Percentiles rank a stretch among this genome's conserved stretches.
Evolutionary conservation across 2,888 invertebrate genomes (phyloP).

Genomic region (Acholoe squamosa): DNA sequence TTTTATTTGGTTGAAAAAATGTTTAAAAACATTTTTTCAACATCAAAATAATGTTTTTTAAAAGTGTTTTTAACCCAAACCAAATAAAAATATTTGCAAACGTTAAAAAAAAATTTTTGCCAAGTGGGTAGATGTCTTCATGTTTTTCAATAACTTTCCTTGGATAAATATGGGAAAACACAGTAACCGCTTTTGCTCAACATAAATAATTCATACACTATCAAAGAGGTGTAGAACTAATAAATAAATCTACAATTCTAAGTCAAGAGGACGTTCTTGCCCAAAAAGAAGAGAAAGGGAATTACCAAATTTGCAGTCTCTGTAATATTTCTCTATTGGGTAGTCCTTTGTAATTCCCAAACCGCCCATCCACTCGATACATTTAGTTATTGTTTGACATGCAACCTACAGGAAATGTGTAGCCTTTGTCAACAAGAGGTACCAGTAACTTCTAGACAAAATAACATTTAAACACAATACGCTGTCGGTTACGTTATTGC

Average conservation of each 20-base stretch:
- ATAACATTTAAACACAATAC: too few species aligned
- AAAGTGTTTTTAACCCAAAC: too few species aligned
- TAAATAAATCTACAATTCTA: too few species aligned
- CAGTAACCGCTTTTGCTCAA: neutral
- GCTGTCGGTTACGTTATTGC: too few species aligned
- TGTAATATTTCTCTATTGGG: slow-evolving; percentile 97
- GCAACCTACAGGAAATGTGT: slow-evolving; percentile 88
- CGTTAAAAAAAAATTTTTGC: neutral
- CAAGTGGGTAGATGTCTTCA: neutral
- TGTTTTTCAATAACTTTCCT: neutral
- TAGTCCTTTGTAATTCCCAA: slow-evolving; percentile 98
- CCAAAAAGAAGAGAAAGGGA: neutral
- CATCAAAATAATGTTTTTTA: too few species aligned
- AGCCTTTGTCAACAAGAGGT: too few species aligned
- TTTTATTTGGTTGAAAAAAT: too few species aligned
- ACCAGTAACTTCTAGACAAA: too few species aligned
- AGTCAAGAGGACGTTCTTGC: too few species aligned
- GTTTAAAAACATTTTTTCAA: too few species aligned
- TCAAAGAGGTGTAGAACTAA: too few species aligned
- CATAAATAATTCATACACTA: neutral
- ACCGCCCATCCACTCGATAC: slow-evolving; percentile 99
- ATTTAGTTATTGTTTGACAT: slow-evolving; percentile 93
- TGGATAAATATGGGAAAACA: neutral
- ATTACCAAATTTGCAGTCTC: slow-evolving; percentile 96
- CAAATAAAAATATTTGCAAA: too few species aligned